Base-by-base conservation (phyloP, 2,888 invertebrate genomes). In the Pollenia griseotomentosa region DNA sequence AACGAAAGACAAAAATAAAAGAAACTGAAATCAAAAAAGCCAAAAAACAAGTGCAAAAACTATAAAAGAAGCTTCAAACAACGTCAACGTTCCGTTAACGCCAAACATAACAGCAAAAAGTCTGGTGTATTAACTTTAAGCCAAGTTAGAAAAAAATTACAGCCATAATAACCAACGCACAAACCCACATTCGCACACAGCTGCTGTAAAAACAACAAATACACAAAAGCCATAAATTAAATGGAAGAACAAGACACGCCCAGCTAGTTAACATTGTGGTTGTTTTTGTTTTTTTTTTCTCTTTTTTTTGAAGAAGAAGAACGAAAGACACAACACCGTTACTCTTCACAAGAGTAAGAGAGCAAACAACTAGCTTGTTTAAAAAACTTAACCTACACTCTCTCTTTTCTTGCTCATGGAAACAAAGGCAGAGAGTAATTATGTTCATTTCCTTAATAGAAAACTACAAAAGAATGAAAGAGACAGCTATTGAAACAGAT, bases 201-300 rank as follows among this genome's bases (percentile, higher is more conserved):
- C 19, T n/a, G 55, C 33, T 33, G 33, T 33, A 33, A 33, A 33
- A 33, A 12, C 16, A 10, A 48, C 16, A 44, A 14, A 14, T 40
- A 61, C 81, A 48, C 61, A 77, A 55, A 81, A 46, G 73, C 66
- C 66, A 79, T 74, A 84, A 84, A 84, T 84, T 84, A 84, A 84
- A 84, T 84, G 84, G 84, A 14, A 80, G 84, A 33, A 61, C 46
- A 68, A 51, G 57, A 53, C 84, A 79, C 84, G 79, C 84, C 84
- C 53, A 61, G 40, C 66, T 53, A 61, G 66, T 84, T 84, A 84
- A 57, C 59, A 66, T 53, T 68, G 65, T 59, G 63, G 75, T 77
- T 70, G 83, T 61, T 75, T 75, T 42, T 53, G 9, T 19, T 61
- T 14, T 40, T 61, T 14, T 4, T 33, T 33, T 33, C 14, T 61